Base-by-base conservation (phyloP, 1,140 invertebrate species). In the Zaprionus africanus region DNA sequence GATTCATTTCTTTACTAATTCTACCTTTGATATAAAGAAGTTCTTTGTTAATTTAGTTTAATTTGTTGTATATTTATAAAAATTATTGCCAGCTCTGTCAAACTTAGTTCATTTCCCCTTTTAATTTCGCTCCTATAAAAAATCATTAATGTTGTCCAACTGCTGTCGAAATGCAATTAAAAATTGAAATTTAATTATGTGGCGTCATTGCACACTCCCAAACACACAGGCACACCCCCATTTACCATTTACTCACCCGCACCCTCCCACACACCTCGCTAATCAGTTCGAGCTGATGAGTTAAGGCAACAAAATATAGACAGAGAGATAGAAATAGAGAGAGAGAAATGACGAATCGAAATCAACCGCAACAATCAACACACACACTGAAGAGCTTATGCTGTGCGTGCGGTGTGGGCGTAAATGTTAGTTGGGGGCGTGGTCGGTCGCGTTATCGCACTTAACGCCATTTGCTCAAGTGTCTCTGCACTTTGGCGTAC, bases 401-500 rank as follows among this genome's bases (percentile, higher is more conserved):
- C 5, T 22, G 41, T 51, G 24, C 13, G 17, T 57, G 41, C 26
- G 49, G 41, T 38, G 49, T 51, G 60, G 34, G 54, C 19, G 36
- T 65, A 15, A 12, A 49, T 22, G 41, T 66, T 70, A 56, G 41
- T 28, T 28, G 53, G 26, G 26, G 69, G 67, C 59, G 74, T 66
- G 61, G 72, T 56, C 28, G 51, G 76, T 58, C 43, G 57, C 75
- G 67, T 78, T 80, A 80, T 80, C 74, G 69, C 78, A 78, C 75
- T 82, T 78, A 51, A 77, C 75, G 72, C 70, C 78, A 80, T 82
- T 82, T 72, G 59, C 76, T 72, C 78, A 68, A 82, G 81, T 82
- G 78, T 80, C 80, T 78, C 78, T 78, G 79, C 81, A 78, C 78
- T 78, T 78, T 82, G 74, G 59, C 43, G 51, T n/a, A 77, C 74